A percentile compares a stretch with the other conserved stretches of the same genome.
These are phyloP conservation scores for Lypha dubia DNA, from an alignment of 2,888 invertebrate species.

Conservation along the genomic window DNA sequence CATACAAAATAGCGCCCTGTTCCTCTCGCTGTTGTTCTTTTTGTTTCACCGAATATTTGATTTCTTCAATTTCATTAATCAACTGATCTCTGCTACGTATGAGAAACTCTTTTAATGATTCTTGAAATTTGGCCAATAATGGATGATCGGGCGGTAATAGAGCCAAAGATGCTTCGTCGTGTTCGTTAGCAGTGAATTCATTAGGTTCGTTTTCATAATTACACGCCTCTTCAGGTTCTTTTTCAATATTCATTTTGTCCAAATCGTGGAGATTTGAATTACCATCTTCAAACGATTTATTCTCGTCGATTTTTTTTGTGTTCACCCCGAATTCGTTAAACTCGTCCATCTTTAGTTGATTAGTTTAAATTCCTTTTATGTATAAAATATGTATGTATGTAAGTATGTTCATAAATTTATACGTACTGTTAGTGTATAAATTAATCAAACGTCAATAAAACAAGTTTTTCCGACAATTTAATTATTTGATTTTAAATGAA, in stretches of 20 bases:
- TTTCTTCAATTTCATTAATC: slow-evolving; percentile 87
- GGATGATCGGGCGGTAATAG: slow-evolving; percentile 88
- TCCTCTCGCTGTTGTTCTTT: slow-evolving; percentile 81
- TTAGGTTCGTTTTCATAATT: slow-evolving; percentile 66
- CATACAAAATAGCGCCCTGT: slow-evolving; percentile 83
- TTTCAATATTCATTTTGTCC: background rate
- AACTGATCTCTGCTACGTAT: slow-evolving; percentile 87
- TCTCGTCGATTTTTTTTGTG: background rate
- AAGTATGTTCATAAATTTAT: background rate
- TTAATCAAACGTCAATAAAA: background rate
- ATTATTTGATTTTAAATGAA: background rate
- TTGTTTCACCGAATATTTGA: slow-evolving; percentile 84
- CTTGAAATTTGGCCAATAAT: slow-evolving; percentile 89
- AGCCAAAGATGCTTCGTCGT: slow-evolving; percentile 67
- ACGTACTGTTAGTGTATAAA: background rate
- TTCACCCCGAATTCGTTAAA: background rate
- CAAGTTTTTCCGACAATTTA: background rate
- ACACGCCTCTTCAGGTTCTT: slow-evolving; percentile 57
- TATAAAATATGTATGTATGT: slow-evolving; percentile 27
- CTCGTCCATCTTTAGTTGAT: slow-evolving; percentile 7
- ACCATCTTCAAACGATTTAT: background rate
- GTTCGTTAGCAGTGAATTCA: slow-evolving; percentile 63
- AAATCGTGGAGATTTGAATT: background rate
- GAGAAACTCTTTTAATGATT: slow-evolving; percentile 87
- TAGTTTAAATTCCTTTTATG: background rate